Evolutionary conservation across 2,797 vertebrate genomes (phyloP), one percentile per base, ranked within the genome.

Genomic region (Anomalospiza imberbis): DNA sequence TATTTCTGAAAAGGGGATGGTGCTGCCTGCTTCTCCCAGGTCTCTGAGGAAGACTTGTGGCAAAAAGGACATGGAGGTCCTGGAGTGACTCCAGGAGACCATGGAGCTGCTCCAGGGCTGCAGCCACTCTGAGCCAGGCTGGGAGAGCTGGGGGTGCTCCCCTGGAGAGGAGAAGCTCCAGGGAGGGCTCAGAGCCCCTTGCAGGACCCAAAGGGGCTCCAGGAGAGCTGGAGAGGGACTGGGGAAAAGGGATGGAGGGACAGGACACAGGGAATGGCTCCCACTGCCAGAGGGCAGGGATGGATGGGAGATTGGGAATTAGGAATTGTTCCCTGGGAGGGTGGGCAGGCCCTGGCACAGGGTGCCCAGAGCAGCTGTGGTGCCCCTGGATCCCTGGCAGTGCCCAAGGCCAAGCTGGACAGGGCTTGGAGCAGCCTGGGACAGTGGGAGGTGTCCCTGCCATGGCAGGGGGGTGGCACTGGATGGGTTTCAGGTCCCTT

Each of bases 401-500:
- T 62, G 48, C 0, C 55, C 83, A 2, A 77, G 83, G 48, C 48
- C 57, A 42, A 63, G 32, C 0, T 81, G 55, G 65, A 36, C 4
- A 12, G 78, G 66, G 55, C 29, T 25, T 6, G 63, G 74, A 63
- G 36, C 66, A 18, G n/a, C 42, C 55, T 63, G 65, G 84, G 74
- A 22, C 4, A 36, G 67, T 38, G 67, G 85, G 0, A 73, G 53
- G 19, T n/a, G 75, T 79, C 60, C 75, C 67, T 72, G 51, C 32
- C 32, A 25, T 20, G 58, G 32, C 36, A 38, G 66, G 66, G 66
- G 66, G 44, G 13, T 9, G n/a, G 36, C 1, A 32, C 3, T 28
- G 55, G 29, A 0, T 6, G 36, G 8, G 3, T 3, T 70, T 58
- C 2, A 21, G 13, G 29, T n/a, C n/a, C 20, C 13, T 31, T 26